A percentile compares a stretch with the other conserved stretches of the same genome.
Evolutionary conservation across 2,797 vertebrate species (phyloP).

Genomic region (Acridotheres tristis): DNA sequence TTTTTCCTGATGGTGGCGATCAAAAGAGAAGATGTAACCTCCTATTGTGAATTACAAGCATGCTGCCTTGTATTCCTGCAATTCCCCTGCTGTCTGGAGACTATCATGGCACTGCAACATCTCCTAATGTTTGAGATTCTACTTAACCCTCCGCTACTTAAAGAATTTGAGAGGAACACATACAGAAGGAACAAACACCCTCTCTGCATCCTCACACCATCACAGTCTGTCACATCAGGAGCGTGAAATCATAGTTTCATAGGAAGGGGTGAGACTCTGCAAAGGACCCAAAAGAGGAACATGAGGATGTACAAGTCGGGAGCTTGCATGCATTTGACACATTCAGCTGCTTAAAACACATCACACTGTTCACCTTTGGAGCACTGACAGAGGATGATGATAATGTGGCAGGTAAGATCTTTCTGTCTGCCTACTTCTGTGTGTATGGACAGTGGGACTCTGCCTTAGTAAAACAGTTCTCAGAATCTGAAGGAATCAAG

Average conservation of each 20-base stretch:
- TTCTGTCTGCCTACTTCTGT: neutral
- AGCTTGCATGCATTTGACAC: neutral
- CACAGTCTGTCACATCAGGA: neutral
- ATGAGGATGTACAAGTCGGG: rapidly evolving
- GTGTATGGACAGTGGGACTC: neutral
- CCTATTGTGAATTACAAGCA: slow-evolving; percentile 30
- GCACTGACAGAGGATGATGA: neutral
- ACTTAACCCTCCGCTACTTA: slow-evolving; percentile 12
- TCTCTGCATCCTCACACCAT: neutral
- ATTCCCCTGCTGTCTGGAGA: neutral
- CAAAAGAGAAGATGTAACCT: slow-evolving; percentile 6
- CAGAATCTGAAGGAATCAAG: neutral
- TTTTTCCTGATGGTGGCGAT: neutral
- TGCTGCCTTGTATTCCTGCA: neutral
- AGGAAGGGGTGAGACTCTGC: neutral
- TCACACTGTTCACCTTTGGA: neutral
- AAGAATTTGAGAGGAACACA: neutral
- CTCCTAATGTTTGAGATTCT: slow-evolving; percentile 19
- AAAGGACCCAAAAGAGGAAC: neutral
- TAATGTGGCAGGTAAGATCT: neutral
- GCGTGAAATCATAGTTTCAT: neutral
- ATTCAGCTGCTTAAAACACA: neutral
- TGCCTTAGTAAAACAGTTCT: neutral
- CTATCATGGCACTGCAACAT: neutral
- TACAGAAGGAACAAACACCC: neutral